Percentiles rank a stretch among this genome's conserved stretches.
These are phyloP conservation scores for Brachypteracias leptosomus DNA, from an alignment of 2,113 vertebrate genomes.

Conservation along the genomic window DNA sequence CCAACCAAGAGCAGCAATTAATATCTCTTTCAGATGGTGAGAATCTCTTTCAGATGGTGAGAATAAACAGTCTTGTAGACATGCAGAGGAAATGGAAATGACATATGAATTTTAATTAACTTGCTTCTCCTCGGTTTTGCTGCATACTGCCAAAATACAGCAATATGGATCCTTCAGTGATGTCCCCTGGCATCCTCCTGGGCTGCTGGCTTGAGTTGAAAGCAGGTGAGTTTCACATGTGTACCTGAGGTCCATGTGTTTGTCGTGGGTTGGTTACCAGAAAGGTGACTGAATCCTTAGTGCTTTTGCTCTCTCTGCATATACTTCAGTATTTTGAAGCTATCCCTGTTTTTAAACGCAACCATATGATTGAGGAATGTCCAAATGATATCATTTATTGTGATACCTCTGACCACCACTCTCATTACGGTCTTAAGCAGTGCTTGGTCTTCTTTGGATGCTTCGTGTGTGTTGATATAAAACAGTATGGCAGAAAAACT, in stretches of 20 bases:
- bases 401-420: not conserved
- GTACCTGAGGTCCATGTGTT: not conserved
- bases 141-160: not conserved
- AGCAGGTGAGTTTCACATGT: not conserved
- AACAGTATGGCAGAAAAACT: slow-evolving; percentile 58
- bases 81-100: slow-evolving; percentile 48
- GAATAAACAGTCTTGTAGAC: slow-evolving; percentile 66
- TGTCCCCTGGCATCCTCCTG: not conserved
- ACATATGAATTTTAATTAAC: slow-evolving; percentile 52
- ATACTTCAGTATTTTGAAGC: not conserved
- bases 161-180: not conserved
- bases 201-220: not conserved
- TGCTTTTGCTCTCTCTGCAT: not conserved
- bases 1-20: slow-evolving; percentile 63
- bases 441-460: slow-evolving; percentile 33
- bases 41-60: slow-evolving; percentile 66
- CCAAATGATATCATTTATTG: not conserved
- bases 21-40: slow-evolving; percentile 65
- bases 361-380: not conserved
- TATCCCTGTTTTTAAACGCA: not conserved
- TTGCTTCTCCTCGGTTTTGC: not conserved
- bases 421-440: slow-evolving; percentile 9
- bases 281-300: not conserved
- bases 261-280: not conserved
- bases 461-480: slow-evolving; percentile 35